These are phyloP conservation scores for Bathynomus jamesi DNA, from an alignment of 1,140 invertebrate genomes.

Conservation along the genomic window DNA sequence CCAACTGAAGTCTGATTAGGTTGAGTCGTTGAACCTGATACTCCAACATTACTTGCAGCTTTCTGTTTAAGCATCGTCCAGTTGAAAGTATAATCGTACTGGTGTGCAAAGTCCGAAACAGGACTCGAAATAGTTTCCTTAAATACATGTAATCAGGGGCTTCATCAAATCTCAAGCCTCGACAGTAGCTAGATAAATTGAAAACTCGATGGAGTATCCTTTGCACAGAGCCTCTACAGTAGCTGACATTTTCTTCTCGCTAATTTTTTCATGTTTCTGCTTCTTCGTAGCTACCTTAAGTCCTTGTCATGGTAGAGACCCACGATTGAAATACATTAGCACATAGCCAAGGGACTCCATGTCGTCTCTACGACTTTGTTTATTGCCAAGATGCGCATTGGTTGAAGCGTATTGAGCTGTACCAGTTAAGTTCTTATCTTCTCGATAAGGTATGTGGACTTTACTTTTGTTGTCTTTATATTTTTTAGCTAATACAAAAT, in stretches of 20 bases:
- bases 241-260: slow-evolving; percentile 61
- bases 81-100: slow-evolving; percentile 59
- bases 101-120: slow-evolving; percentile 57
- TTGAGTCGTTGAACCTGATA: slow-evolving; percentile 23
- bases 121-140: slow-evolving; percentile 55
- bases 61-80: slow-evolving; percentile 60
- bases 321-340: slow-evolving; percentile 59
- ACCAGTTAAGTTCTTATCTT: slow-evolving; percentile 58
- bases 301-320: slow-evolving; percentile 55
- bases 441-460: slow-evolving; percentile 54
- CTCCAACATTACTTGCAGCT: slow-evolving; percentile 34
- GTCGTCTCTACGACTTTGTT: slow-evolving; percentile 51
- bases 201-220: slow-evolving; percentile 57
- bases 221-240: slow-evolving; percentile 55
- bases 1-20: slow-evolving; percentile 23
- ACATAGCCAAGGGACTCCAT: slow-evolving; percentile 60
- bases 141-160: slow-evolving; percentile 61
- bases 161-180: slow-evolving; percentile 57
- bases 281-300: slow-evolving; percentile 56
- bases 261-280: slow-evolving; percentile 59
- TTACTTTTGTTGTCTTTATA: slow-evolving; percentile 52
- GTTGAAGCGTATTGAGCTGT: slow-evolving; percentile 58
- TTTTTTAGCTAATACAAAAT: slow-evolving; percentile 61
- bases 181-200: slow-evolving; percentile 59
- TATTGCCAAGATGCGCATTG: slow-evolving; percentile 55